Evolutionary conservation across 92 coral and sea anemone species (phyloP).

Genomic region (Blastomussa wellsi): DNA sequence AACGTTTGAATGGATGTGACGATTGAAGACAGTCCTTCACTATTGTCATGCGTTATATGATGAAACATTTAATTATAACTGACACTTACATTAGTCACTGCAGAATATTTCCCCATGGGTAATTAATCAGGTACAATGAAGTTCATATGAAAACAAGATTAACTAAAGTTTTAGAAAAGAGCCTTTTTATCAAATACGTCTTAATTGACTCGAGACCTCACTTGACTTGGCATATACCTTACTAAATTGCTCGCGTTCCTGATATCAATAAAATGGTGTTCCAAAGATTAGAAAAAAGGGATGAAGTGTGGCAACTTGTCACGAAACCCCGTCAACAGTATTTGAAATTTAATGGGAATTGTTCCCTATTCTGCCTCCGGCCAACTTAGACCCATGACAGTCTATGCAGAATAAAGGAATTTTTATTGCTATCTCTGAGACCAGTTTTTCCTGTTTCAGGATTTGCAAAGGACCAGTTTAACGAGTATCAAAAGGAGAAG

Average conservation of each 20-base stretch:
- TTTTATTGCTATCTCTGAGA: neutral
- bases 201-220: neutral
- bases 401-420: neutral
- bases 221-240: neutral
- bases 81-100: neutral
- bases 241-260: neutral
- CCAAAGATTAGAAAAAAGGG: neutral
- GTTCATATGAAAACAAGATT: neutral
- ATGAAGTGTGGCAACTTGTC: neutral
- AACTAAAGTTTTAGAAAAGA: neutral
- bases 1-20: too few species aligned
- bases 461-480: slow-evolving; percentile 79
- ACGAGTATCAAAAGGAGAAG: slow-evolving; percentile 60
- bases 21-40: neutral
- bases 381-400: neutral
- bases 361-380: neutral
- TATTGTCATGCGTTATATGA: neutral
- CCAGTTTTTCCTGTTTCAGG: slow-evolving; percentile 41
- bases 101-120: neutral
- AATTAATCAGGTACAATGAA: neutral
- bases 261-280: neutral
- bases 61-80: neutral
- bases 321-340: neutral
- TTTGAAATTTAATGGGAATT: neutral
- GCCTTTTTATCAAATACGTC: neutral